These are phyloP conservation scores for Sebastiscus tertius DNA, from an alignment of 2,797 vertebrate species.

Conservation along the genomic window DNA sequence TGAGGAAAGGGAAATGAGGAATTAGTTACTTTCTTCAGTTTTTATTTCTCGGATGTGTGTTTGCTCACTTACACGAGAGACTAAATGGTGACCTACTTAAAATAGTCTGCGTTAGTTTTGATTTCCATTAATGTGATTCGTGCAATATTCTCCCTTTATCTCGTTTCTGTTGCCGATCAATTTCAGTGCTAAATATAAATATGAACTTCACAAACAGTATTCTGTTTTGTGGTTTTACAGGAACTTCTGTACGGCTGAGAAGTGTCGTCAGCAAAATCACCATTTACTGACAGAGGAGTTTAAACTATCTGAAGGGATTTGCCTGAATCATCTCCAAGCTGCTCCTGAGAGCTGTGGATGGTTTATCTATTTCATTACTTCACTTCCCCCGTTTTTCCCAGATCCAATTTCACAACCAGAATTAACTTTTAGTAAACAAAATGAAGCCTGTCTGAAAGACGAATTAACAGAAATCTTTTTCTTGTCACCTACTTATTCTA, in stretches of 20 bases:
- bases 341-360: not conserved
- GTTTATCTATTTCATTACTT: not conserved
- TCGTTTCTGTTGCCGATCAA: not conserved
- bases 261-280: no score
- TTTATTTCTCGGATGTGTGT: not conserved
- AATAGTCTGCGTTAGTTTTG: not conserved
- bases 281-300: not conserved
- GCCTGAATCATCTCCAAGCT: not conserved
- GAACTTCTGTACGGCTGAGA: not conserved
- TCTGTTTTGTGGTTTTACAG: not conserved
- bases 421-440: not conserved
- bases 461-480: not conserved
- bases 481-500: constrained; percentile 8
- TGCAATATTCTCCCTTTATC: not conserved
- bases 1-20: constrained; percentile 4
- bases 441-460: not conserved
- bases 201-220: not conserved
- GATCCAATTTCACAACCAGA: not conserved
- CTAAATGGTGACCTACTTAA: not conserved
- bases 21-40: not conserved
- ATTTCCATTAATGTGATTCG: not conserved
- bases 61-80: not conserved
- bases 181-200: not conserved
- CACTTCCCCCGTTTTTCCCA: not conserved
- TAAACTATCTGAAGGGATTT: not conserved